These are phyloP conservation scores for Acrobasis consociella DNA, from an alignment of 2,888 invertebrate genomes.

Conservation along the genomic window DNA sequence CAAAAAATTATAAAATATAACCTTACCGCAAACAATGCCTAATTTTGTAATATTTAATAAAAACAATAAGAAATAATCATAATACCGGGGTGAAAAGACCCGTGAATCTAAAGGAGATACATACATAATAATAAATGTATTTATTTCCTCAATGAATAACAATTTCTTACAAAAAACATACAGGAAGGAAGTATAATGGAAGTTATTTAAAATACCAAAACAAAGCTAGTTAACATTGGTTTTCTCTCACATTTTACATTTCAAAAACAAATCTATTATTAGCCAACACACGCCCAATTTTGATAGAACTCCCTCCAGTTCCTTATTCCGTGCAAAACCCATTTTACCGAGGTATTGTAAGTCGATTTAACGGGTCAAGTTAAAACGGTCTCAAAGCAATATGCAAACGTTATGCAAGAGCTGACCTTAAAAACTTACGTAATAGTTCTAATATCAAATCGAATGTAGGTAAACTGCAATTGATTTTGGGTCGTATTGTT, in stretches of 20 bases:
- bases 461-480: constrained; percentile 44
- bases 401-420: constrained; percentile 59
- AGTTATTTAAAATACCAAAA: constrained; percentile 1
- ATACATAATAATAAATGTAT: no score
- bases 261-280: constrained; percentile 29
- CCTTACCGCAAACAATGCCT: background rate
- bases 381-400: constrained; percentile 40
- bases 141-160: no score
- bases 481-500: constrained; percentile 38
- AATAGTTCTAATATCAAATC: constrained; percentile 49
- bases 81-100: no score
- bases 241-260: constrained; percentile 20
- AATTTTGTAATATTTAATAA: background rate
- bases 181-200: background rate
- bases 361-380: background rate
- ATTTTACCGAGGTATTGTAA: background rate
- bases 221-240: constrained; percentile 2
- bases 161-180: no score
- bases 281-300: constrained; percentile 24
- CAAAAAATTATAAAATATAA: no score
- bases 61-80: no score
- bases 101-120: no score
- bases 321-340: background rate
- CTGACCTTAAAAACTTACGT: constrained; percentile 77
- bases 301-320: background rate